Conservation (phyloP, 2,797 vertebrate genomes). For the Acridotheres tristis region DNA sequence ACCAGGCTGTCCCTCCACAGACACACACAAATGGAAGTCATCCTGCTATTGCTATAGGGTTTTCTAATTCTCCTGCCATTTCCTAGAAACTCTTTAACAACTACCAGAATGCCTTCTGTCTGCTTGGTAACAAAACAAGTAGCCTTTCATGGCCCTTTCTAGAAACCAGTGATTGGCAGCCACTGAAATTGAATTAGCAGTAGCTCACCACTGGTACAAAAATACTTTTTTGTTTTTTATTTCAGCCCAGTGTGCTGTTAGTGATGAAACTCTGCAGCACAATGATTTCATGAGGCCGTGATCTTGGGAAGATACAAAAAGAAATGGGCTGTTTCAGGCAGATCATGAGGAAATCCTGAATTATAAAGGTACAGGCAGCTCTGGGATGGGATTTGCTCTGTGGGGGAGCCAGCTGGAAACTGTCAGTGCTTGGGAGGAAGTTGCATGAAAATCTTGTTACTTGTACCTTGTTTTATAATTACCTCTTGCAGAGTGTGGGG, state of each 20-base stretch:
- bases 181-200: slow-evolving; percentile 48
- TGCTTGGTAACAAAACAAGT: slow-evolving; percentile 16
- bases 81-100: slow-evolving; percentile 45
- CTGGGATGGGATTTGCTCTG: neutral
- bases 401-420: neutral
- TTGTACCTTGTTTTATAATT: slow-evolving; percentile 42
- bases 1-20: neutral
- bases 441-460: slow-evolving; percentile 38
- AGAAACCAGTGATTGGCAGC: slow-evolving; percentile 53
- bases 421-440: neutral
- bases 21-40: neutral
- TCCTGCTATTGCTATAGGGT: neutral
- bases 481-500: neutral
- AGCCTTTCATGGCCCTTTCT: slow-evolving; percentile 16
- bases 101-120: slow-evolving; percentile 9
- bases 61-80: slow-evolving; percentile 33
- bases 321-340: neutral
- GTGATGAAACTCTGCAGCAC: neutral
- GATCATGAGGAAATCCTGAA: neutral
- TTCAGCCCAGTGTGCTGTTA: neutral
- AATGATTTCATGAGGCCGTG: neutral
- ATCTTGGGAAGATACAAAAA: neutral
- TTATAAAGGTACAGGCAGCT: neutral
- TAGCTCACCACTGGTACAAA: neutral
- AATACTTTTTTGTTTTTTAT: neutral